Base-by-base conservation (phyloP, 2,797 vertebrate species). In the Sebastes hopkinsi region DNA sequence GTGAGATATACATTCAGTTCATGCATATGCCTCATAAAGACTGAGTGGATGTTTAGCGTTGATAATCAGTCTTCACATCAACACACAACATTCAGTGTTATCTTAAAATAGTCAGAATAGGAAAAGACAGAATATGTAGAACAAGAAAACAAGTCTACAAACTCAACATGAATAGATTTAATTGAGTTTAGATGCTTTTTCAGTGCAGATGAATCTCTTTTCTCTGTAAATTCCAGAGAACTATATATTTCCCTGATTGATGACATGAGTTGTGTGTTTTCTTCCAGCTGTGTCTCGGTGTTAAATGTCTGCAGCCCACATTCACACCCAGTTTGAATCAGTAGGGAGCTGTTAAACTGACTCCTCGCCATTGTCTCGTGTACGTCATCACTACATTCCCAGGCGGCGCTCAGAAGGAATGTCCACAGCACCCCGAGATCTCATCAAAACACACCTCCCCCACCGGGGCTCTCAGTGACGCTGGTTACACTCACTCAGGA, bases 321-420 rank as follows among this genome's bases (percentile, higher is more conserved):
- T 76, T 84, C 82, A 81, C 83, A 80, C 79, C 59, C 80, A 59
- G 68, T 52, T 55, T 13, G 12, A 73, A 67, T 13, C 89, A 80
- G 82, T 23, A 3, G 72, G 82, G 77, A 67, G 80, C 74, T 5
- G 62, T 83, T 66, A 86, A 86, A 70, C 56, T 1, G 56, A 66
- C 81, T 86, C 80, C 80, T 82, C 60, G 0, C 71, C 60, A 76
- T 81, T 81, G 85, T 84, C 84, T 36, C n/a, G 4, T 8, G 29
- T 30, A 81, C 83, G 64, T 88, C 83, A 81, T 77, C 76, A 10
- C 36, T 42, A 1, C 85, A 73, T 84, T 75, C 89, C 85, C 61
- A 42, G 66, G 80, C 77, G 80, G 75, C 62, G 7, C 64, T 73
- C 38, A 6, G 59, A 46, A 89, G 82, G 89, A 90, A 89, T 90